Evolutionary conservation across 2,797 vertebrate genomes (phyloP).

Genomic region (Hippoglossus hippoglossus): DNA sequence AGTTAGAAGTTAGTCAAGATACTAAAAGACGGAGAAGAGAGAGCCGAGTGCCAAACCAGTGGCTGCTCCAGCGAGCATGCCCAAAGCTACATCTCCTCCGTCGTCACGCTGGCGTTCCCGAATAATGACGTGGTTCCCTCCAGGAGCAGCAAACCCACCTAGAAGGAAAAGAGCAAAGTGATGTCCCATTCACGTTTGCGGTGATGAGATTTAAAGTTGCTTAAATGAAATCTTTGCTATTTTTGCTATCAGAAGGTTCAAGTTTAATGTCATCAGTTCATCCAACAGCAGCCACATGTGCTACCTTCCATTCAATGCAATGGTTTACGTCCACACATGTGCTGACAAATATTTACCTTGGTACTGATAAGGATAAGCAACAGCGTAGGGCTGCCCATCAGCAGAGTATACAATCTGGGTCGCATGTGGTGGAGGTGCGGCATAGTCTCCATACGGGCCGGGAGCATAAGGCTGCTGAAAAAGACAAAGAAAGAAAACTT

Average conservation of each 20-base stretch:
- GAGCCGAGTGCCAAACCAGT: conserved; percentile 96
- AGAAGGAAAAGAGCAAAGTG: neutral
- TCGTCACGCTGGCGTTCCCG: conserved; percentile 89
- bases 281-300: neutral
- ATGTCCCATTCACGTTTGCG: neutral
- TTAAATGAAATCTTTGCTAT: neutral
- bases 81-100: conserved; percentile 90
- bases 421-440: conserved; percentile 77
- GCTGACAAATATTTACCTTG: conserved; percentile 57
- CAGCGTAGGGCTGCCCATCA: conserved; percentile 89
- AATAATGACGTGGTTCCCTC: conserved; percentile 90
- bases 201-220: neutral
- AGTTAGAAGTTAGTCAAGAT: neutral
- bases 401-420: conserved; percentile 90
- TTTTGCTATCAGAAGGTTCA: neutral
- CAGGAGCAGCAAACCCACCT: conserved; percentile 88
- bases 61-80: conserved; percentile 94
- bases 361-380: conserved; percentile 89
- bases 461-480: conserved; percentile 87
- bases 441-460: conserved; percentile 84
- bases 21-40: conserved; percentile 94
- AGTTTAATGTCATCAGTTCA: neutral
- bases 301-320: neutral
- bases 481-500: neutral
- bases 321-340: neutral